A percentile compares a stretch with the other conserved stretches of the same genome.
These are phyloP conservation scores for Dryobotodes eremita DNA, from an alignment of 2,888 invertebrate species.

Conservation along the genomic window DNA sequence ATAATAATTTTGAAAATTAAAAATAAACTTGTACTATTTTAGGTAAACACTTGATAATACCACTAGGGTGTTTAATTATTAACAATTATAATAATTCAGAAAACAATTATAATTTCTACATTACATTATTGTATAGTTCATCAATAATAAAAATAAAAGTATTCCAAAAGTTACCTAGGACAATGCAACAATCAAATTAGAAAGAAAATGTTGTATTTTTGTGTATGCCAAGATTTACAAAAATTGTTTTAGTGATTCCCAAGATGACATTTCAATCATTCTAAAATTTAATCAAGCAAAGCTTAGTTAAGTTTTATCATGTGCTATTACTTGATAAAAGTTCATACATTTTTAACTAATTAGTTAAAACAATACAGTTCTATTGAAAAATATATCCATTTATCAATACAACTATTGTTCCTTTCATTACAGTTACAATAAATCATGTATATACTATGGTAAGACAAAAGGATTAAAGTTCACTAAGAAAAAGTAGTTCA, in stretches of 20 bases:
- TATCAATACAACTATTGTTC: slow-evolving; percentile 50
- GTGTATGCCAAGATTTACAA: slow-evolving; percentile 31
- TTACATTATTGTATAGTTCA: slow-evolving; percentile 52
- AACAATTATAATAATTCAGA: slow-evolving; percentile 52
- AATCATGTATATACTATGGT: slow-evolving; percentile 49
- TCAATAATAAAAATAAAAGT: slow-evolving; percentile 56
- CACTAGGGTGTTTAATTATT: slow-evolving; percentile 58
- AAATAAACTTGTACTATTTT: slow-evolving; percentile 77
- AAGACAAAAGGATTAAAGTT: slow-evolving; percentile 51
- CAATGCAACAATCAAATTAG: slow-evolving; percentile 41
- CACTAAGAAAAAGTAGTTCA: slow-evolving; percentile 63
- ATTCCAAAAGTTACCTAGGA: slow-evolving; percentile 51
- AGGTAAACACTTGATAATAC: slow-evolving; percentile 73
- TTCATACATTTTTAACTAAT: slow-evolving; percentile 51
- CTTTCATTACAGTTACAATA: slow-evolving; percentile 40
- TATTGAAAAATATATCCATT: slow-evolving; percentile 40
- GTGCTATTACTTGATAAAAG: slow-evolving; percentile 55
- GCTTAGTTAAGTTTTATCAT: slow-evolving; percentile 46
- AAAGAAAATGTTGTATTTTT: slow-evolving; percentile 24
- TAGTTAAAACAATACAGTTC: slow-evolving; percentile 41
- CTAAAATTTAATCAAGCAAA: slow-evolving; percentile 59
- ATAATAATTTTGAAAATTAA: slow-evolving; percentile 67
- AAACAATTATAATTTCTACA: slow-evolving; percentile 58
- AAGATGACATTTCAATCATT: slow-evolving; percentile 35
- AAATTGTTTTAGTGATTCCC: slow-evolving; percentile 46